These are phyloP conservation scores for Geopemphigus sp. DNA, from an alignment of 1,140 invertebrate genomes.

Conservation along the genomic window DNA sequence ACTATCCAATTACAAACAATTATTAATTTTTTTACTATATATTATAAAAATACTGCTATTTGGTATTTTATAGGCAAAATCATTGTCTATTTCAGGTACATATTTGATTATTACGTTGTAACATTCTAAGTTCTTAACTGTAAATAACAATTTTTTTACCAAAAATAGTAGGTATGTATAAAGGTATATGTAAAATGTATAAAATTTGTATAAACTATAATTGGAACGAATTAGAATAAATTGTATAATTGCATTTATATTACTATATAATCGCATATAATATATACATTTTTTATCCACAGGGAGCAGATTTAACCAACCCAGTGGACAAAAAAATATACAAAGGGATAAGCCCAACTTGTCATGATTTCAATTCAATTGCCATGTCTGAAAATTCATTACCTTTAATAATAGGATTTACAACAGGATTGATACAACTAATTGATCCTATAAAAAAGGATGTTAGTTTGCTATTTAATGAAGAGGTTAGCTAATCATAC, in stretches of 20 bases:
- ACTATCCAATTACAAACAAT: no score
- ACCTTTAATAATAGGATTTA: slow-evolving; percentile 90
- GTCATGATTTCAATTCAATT: slow-evolving; percentile 94
- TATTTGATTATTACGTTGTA: no score
- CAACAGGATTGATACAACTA: slow-evolving; percentile 94
- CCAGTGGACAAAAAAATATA: slow-evolving; percentile 97
- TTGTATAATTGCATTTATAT: not conserved
- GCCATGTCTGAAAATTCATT: slow-evolving; percentile 79
- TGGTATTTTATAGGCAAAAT: no score
- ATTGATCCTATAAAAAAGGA: slow-evolving; percentile 97
- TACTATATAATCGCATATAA: not conserved
- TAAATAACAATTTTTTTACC: no score
- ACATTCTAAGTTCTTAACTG: no score
- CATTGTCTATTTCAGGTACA: no score
- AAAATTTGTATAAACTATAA: no score
- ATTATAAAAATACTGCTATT: no score
- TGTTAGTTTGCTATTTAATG: slow-evolving; percentile 94
- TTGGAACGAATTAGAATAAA: no score
- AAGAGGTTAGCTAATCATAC: slow-evolving; percentile 71
- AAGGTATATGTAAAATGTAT: no score
- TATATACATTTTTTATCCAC: not conserved
- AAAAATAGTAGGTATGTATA: no score
- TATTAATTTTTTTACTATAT: no score
- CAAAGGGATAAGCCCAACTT: slow-evolving; percentile 97
- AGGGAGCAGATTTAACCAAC: slow-evolving; percentile 87